phyloP scores from a whole-genome alignment of 1,140 invertebrate species.

The Lucilia cuprina region DNA sequence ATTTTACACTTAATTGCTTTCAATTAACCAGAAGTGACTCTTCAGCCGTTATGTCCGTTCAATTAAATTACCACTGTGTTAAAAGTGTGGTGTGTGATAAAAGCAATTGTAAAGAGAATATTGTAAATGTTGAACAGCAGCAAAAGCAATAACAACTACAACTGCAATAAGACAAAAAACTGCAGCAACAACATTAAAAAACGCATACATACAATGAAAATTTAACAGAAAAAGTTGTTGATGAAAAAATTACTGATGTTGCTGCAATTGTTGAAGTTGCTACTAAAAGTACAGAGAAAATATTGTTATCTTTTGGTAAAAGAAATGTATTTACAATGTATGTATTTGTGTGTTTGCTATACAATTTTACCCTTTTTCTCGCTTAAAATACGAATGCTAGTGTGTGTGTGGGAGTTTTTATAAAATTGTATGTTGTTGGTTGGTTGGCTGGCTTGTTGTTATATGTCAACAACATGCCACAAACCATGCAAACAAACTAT shows the following conservation, averaged over 20 bases:
- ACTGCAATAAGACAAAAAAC: too few relatives aligned
- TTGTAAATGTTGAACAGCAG: background rate
- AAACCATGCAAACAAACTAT: conserved; percentile 31
- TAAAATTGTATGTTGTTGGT: background rate
- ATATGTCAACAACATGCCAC: conserved; percentile 33
- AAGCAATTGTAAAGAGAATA: conserved; percentile 31
- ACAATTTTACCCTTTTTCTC: background rate
- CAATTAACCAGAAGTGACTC: conserved; percentile 34
- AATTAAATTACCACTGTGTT: conserved; percentile 33
- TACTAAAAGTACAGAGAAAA: conserved; percentile 19
- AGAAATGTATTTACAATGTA: conserved; percentile 23
- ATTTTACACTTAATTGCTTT: conserved; percentile 35
- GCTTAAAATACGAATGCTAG: background rate
- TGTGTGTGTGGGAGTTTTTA: background rate
- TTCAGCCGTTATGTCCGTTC: conserved; percentile 31
- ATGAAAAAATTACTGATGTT: conserved; percentile 18
- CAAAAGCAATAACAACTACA: background rate
- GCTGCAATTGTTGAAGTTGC: conserved; percentile 16
- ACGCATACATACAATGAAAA: background rate
- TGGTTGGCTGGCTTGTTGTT: conserved; percentile 25
- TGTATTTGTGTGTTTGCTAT: background rate
- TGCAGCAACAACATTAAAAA: background rate
- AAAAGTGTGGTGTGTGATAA: conserved; percentile 32
- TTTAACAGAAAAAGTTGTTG: background rate
- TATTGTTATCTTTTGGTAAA: conserved; percentile 33